phyloP scores from a whole-genome alignment of 2,888 invertebrate genomes.

The Drosophila melanosoma region DNA sequence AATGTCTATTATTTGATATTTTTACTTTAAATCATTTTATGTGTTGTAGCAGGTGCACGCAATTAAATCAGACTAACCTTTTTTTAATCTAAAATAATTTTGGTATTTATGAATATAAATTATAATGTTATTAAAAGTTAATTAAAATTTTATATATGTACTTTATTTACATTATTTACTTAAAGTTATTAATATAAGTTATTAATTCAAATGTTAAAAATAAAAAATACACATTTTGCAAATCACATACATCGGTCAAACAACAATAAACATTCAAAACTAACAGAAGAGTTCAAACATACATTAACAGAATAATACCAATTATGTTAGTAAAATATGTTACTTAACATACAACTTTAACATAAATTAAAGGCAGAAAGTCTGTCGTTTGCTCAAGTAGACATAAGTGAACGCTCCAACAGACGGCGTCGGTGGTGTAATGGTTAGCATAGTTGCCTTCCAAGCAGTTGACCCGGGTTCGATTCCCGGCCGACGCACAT shows the following conservation, averaged over 20 bases:
- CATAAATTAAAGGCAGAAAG: neutral
- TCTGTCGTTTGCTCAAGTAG: neutral
- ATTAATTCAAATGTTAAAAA: neutral
- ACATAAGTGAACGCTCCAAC: accelerated
- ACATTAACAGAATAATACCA: neutral
- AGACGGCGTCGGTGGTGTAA: conserved; percentile 83
- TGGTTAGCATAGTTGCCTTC: conserved; percentile 85
- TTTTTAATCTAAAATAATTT: neutral
- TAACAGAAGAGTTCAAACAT: neutral
- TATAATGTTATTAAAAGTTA: neutral
- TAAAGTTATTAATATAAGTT: neutral
- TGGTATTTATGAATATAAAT: neutral
- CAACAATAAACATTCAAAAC: neutral
- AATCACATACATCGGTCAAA: neutral
- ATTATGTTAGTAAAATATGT: conserved; percentile 11
- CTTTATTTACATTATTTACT: neutral
- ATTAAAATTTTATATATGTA: neutral
- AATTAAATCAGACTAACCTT: neutral
- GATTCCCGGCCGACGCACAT: conserved; percentile 84
- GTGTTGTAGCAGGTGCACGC: too few relatives aligned
- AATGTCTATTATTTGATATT: neutral
- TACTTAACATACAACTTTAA: conserved; percentile 9
- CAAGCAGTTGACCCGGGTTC: conserved; percentile 85
- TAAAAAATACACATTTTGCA: neutral
- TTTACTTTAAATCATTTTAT: neutral